Conservation (phyloP, 2,888 invertebrate species). For the Ennomos erosarius region DNA sequence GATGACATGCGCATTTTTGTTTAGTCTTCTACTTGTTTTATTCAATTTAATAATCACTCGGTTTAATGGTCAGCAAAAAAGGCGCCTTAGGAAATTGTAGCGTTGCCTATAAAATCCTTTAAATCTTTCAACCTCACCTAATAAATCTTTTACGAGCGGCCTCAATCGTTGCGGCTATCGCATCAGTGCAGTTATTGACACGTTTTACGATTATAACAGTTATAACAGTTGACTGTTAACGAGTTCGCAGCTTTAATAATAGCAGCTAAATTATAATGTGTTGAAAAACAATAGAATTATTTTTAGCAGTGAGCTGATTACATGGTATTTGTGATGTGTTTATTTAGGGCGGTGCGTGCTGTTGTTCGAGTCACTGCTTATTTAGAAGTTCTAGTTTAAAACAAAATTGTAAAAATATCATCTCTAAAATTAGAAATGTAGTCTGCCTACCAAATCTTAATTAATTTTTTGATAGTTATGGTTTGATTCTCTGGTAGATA, state of each 20-base stretch:
- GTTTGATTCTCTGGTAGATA: too few relatives aligned
- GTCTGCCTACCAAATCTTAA: too few relatives aligned
- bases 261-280: slow-evolving; percentile 9
- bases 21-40: too few relatives aligned
- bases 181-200: slow-evolving; percentile 25
- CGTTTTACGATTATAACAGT: slow-evolving; percentile 16
- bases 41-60: too few relatives aligned
- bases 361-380: too few relatives aligned
- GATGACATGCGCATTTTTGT: too few relatives aligned
- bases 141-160: slow-evolving; percentile 21
- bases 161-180: slow-evolving; percentile 26
- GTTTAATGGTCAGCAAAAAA: not conserved
- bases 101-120: slow-evolving; percentile 7
- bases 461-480: too few relatives aligned
- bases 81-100: slow-evolving; percentile 5
- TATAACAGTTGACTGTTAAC: slow-evolving; percentile 16
- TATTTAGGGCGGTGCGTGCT: too few relatives aligned
- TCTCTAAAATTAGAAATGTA: too few relatives aligned
- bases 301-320: slow-evolving; percentile 8
- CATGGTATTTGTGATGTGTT: not conserved
- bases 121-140: slow-evolving; percentile 20
- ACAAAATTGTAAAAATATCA: too few relatives aligned
- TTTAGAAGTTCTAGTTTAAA: too few relatives aligned
- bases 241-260: slow-evolving; percentile 13
- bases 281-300: slow-evolving; percentile 22